A percentile compares a stretch with the other conserved stretches of the same genome.
phyloP scores from a whole-genome alignment of 1,140 invertebrate species.

The Hylaeus anthracinus region DNA sequence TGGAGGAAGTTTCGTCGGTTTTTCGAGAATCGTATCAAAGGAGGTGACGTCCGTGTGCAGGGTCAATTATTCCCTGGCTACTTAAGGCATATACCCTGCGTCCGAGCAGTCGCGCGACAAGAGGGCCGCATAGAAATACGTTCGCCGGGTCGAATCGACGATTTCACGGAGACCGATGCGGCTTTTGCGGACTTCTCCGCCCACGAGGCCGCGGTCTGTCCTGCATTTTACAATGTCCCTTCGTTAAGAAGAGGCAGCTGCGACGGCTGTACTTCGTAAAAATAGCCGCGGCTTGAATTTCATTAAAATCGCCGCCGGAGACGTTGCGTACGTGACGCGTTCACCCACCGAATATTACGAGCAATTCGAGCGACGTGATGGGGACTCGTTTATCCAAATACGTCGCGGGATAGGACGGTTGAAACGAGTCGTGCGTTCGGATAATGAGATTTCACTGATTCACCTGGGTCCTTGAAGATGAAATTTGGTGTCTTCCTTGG shows the following conservation, averaged over 20 bases:
- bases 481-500: too few relatives aligned
- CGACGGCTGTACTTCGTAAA: conserved; percentile 43
- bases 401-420: too few relatives aligned
- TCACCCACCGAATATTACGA: neutral
- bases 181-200: conserved; percentile 78
- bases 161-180: conserved; percentile 79
- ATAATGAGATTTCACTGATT: too few relatives aligned
- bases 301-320: conserved; percentile 45
- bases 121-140: conserved; percentile 68
- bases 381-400: too few relatives aligned
- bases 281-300: conserved; percentile 53
- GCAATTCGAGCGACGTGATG: too few relatives aligned
- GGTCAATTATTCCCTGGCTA: conserved; percentile 66
- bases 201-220: conserved; percentile 72
- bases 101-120: conserved; percentile 68
- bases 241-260: conserved; percentile 77
- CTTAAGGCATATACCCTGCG: conserved; percentile 64
- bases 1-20: conserved; percentile 57
- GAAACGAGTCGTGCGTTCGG: too few relatives aligned
- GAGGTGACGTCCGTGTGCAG: neutral
- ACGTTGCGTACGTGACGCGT: neutral
- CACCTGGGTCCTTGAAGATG: too few relatives aligned
- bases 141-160: conserved; percentile 76
- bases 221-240: conserved; percentile 76
- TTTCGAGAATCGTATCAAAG: conserved; percentile 1